Conservation (phyloP, 1,140 invertebrate genomes). For the Habropoda laboriosa region DNA sequence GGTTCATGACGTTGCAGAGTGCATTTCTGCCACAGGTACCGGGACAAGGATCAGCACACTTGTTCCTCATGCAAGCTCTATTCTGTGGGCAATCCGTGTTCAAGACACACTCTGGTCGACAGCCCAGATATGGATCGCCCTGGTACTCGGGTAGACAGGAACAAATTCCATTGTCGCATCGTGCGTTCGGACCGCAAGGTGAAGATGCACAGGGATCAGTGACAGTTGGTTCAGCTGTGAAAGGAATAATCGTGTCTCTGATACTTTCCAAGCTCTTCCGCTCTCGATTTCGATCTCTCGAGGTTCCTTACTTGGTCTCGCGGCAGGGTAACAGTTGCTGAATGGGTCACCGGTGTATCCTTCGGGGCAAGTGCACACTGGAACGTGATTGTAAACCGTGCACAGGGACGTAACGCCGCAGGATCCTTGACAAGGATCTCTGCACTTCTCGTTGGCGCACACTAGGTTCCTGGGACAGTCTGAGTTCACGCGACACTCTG, state of each 20-base stretch:
- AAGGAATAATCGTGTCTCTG: constrained; percentile 7
- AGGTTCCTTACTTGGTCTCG: constrained; percentile 64
- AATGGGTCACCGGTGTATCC: constrained; percentile 90
- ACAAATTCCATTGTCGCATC: constrained; percentile 82
- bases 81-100: constrained; percentile 78
- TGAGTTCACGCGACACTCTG: constrained; percentile 87
- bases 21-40: constrained; percentile 86
- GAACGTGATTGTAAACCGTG: constrained; percentile 86
- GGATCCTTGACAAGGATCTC: constrained; percentile 88
- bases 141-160: constrained; percentile 82
- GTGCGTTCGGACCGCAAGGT: constrained; percentile 85
- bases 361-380: constrained; percentile 86
- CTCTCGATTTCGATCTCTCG: not conserved
- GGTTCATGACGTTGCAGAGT: constrained; percentile 87
- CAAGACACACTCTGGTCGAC: constrained; percentile 78
- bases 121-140: constrained; percentile 83
- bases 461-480: constrained; percentile 86
- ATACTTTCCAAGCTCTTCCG: too few relatives aligned
- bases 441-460: constrained; percentile 86
- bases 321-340: constrained; percentile 83
- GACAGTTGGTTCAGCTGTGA: constrained; percentile 42
- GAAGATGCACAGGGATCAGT: constrained; percentile 81
- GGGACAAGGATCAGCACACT: constrained; percentile 78
- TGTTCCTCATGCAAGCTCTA: constrained; percentile 78
- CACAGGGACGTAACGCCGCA: constrained; percentile 87